These are phyloP conservation scores for Anorthoa munda DNA, from an alignment of 2,888 invertebrate species.

Conservation along the genomic window DNA sequence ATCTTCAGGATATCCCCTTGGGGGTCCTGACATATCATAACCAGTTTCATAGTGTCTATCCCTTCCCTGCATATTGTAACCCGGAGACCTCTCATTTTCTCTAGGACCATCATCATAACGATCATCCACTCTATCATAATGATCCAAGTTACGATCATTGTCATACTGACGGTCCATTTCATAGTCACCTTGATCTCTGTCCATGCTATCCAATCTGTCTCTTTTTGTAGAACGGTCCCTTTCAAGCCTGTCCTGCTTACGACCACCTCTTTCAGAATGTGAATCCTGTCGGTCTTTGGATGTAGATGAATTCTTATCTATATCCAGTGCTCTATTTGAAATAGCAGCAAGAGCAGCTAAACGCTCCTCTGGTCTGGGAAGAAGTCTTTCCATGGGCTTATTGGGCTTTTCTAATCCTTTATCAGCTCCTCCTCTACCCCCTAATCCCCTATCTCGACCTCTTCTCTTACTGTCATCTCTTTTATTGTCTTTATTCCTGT, in stretches of 20 bases:
- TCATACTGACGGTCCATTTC: constrained; percentile 88
- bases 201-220: constrained; percentile 86
- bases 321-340: constrained; percentile 85
- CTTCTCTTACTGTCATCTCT: constrained; percentile 89
- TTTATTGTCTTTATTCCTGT: constrained; percentile 90
- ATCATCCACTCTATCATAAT: constrained; percentile 88
- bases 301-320: constrained; percentile 86
- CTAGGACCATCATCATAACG: constrained; percentile 86
- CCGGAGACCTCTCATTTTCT: constrained; percentile 87
- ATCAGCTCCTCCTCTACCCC: constrained; percentile 84
- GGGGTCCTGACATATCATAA: constrained; percentile 86
- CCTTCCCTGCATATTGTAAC: constrained; percentile 82
- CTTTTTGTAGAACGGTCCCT: constrained; percentile 89
- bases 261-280: constrained; percentile 87
- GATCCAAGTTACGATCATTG: constrained; percentile 87
- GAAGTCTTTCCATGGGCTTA: constrained; percentile 91
- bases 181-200: constrained; percentile 88
- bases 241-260: constrained; percentile 88
- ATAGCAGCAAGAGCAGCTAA: constrained; percentile 91
- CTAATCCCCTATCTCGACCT: constrained; percentile 87
- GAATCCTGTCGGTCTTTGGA: constrained; percentile 88
- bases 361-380: constrained; percentile 92
- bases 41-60: constrained; percentile 88
- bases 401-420: constrained; percentile 92
- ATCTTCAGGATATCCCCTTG: constrained; percentile 89